Percentiles rank a stretch among this genome's conserved stretches.
Evolutionary conservation across 2,113 vertebrate genomes (phyloP).

Genomic region (Rhizomys pruinosus): DNA sequence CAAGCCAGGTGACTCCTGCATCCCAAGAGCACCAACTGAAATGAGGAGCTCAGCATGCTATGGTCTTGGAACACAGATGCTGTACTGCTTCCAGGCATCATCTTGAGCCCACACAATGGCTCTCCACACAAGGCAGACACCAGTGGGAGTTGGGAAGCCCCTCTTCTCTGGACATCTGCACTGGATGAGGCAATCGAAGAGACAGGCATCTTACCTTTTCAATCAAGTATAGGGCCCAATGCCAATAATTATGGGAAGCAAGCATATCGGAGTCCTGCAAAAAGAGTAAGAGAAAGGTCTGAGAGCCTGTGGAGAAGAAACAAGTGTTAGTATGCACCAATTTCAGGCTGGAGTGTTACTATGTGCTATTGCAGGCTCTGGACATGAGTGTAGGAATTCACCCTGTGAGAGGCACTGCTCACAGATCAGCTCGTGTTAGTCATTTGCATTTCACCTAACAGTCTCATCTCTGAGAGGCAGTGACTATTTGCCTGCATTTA

Average conservation of each 20-base stretch:
- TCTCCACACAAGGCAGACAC: rapidly evolving
- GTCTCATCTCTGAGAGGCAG: rapidly evolving
- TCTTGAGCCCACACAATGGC: rapidly evolving
- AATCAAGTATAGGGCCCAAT: conserved; percentile 95
- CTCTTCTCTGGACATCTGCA: rapidly evolving
- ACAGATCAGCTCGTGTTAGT: too few species aligned
- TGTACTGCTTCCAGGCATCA: rapidly evolving
- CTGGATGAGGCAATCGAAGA: rapidly evolving
- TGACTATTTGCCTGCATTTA: rapidly evolving
- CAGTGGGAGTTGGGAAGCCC: rapidly evolving
- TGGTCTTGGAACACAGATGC: not conserved
- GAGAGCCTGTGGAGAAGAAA: rapidly evolving
- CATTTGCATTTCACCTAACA: too few species aligned
- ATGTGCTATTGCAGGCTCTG: rapidly evolving
- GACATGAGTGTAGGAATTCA: not conserved
- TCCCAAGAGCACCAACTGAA: rapidly evolving
- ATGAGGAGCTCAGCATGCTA: rapidly evolving
- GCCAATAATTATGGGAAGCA: conserved; percentile 97
- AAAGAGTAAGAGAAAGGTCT: not conserved
- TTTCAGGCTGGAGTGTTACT: too few species aligned
- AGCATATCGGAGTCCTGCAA: conserved; percentile 91
- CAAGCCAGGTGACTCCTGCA: rapidly evolving
- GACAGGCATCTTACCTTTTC: conserved; percentile 92
- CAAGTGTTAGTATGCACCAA: too few species aligned
- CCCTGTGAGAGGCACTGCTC: not conserved